A percentile compares a stretch with the other conserved stretches of the same genome.
Conservation (phyloP, 2,113 vertebrate species). For the Cathartes aura region DNA sequence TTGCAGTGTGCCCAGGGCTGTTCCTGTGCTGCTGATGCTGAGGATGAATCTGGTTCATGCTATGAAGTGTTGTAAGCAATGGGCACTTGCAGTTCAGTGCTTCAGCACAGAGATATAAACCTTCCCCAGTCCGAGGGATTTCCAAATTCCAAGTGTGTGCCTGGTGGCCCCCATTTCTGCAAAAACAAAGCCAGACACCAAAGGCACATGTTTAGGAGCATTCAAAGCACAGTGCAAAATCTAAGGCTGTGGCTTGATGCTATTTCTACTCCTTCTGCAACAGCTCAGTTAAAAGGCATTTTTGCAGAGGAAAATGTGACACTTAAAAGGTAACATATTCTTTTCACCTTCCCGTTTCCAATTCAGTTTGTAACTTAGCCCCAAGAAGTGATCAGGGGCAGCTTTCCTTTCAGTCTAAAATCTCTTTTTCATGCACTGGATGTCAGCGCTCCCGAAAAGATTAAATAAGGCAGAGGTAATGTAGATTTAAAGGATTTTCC, state of each 20-base stretch:
- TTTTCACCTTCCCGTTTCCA: slow-evolving; percentile 59
- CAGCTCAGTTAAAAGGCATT: slow-evolving; percentile 36
- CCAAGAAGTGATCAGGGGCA: slow-evolving; percentile 25
- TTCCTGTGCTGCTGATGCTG: neutral
- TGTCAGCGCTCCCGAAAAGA: slow-evolving; percentile 70
- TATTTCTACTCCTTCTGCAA: neutral
- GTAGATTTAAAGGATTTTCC: slow-evolving; percentile 76
- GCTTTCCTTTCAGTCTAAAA: slow-evolving; percentile 62
- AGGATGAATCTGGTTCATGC: neutral
- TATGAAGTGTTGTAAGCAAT: neutral
- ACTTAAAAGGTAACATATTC: slow-evolving; percentile 60
- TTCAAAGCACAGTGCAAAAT: neutral
- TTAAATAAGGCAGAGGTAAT: slow-evolving; percentile 78
- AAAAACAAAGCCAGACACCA: neutral
- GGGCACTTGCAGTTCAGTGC: neutral
- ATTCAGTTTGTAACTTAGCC: slow-evolving; percentile 51
- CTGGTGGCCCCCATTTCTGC: neutral
- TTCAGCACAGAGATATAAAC: neutral
- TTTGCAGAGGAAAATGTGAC: slow-evolving; percentile 22
- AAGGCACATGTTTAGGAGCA: neutral
- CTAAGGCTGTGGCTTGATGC: neutral
- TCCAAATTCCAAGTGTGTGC: neutral
- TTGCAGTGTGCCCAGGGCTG: neutral
- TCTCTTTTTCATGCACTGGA: slow-evolving; percentile 71
- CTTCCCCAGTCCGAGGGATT: neutral